Evolutionary conservation across 2,888 invertebrate species (phyloP), one percentile per base, ranked within the genome.

Genomic region (Drosophila meridionalis): DNA sequence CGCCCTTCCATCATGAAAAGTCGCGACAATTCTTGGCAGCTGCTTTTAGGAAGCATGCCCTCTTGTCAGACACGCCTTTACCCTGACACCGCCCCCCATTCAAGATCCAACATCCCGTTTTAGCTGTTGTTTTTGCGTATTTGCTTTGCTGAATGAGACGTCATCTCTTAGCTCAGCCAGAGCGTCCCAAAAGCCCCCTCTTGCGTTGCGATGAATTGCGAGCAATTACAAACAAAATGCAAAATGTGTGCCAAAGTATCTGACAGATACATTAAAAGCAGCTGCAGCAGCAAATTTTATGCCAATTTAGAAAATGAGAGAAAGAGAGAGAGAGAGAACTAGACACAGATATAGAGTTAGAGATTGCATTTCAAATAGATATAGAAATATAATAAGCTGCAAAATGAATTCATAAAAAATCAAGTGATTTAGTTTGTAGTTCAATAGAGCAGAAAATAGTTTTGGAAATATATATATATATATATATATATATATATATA

Each of bases 161-260:
- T 56, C 69, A 56, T 43, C 50, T 52, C 42, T 26, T 32, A 42
- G 14, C 42, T 42, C 30, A 32, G 40, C 40, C 30, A 42, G 56
- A 11, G 42, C 42, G 55, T 40, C 38, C 14, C 42, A n/a, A n/a
- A n/a, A n/a, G n/a, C n/a, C n/a, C n/a, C n/a, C n/a, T n/a, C n/a
- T n/a, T n/a, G n/a, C n/a, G n/a, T n/a, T n/a, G n/a, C n/a, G n/a
- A n/a, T n/a, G n/a, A n/a, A n/a, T 87, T 89, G 90, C 85, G 69
- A 72, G 87, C 87, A 90, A 87, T 87, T 90, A 87, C 89, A 90
- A 74, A 70, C 68, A 69, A 90, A 76, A 81, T 88, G 90, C 90
- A 76, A 90, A 87, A 90, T 90, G 90, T 88, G 87, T 81, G 78
- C 81, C 80, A 78, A 88, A 87, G 83, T 90, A 90, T 88, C 87